Evolutionary conservation across 2,113 vertebrate genomes (phyloP).

Genomic region (Bubalus kerabau): DNA sequence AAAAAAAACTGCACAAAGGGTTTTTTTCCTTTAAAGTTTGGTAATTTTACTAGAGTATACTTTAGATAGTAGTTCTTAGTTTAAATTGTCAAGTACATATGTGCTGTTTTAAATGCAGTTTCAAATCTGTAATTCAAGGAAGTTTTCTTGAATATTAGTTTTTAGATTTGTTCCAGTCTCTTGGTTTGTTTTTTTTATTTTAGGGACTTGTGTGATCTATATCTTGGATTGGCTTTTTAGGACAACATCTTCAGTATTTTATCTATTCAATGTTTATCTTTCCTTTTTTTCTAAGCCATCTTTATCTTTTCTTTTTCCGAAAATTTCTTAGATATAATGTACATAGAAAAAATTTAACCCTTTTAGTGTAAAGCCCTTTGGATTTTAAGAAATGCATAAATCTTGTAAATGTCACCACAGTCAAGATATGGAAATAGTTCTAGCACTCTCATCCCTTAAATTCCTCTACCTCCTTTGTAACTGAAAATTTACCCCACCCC

Average conservation of each 20-base stretch:
- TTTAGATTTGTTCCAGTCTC: neutral
- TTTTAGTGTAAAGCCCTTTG: neutral
- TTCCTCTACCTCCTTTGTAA: neutral
- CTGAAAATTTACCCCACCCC: neutral
- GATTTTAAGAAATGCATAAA: neutral
- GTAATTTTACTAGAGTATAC: neutral
- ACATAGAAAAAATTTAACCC: neutral
- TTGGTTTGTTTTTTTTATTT: neutral
- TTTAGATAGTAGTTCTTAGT: neutral
- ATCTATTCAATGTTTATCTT: neutral
- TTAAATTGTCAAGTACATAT: neutral
- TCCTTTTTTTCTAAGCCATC: neutral
- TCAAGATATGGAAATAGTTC: neutral
- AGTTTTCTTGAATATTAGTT: neutral
- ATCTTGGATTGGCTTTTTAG: neutral
- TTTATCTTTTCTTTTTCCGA: neutral
- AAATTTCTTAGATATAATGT: neutral
- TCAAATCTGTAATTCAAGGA: neutral
- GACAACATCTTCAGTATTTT: neutral
- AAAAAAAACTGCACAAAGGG: neutral
- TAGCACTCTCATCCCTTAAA: neutral
- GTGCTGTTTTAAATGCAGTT: neutral
- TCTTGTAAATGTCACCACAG: neutral
- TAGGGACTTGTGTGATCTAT: neutral
- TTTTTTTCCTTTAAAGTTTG: neutral